Percentiles rank a stretch among this genome's conserved stretches.
Evolutionary conservation across 2,888 invertebrate species (phyloP).

Genomic region (Atethmia centrago): DNA sequence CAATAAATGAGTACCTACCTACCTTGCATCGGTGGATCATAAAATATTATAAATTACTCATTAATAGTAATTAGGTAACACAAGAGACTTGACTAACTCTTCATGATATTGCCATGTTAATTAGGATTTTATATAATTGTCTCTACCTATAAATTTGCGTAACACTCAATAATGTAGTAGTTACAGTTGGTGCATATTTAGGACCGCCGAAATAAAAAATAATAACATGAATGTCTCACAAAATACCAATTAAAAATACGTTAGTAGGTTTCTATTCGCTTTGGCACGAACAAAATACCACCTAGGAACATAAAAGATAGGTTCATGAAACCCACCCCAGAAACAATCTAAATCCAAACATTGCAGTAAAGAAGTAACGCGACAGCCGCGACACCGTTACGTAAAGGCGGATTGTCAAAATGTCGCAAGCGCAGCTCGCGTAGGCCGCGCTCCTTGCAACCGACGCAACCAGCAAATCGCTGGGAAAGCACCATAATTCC

Average conservation of each 20-base stretch:
- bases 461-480: conserved; percentile 77
- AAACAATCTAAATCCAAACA: conserved; percentile 40
- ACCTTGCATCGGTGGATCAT: conserved; percentile 38
- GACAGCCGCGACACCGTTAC: conserved; percentile 72
- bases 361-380: conserved; percentile 56
- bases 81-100: conserved; percentile 30
- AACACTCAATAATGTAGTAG: conserved; percentile 3
- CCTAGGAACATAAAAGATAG: background rate
- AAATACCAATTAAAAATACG: background rate
- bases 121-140: conserved; percentile 33
- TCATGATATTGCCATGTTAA: conserved; percentile 40
- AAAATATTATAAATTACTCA: conserved; percentile 47
- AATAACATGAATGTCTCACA: background rate
- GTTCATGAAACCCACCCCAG: conserved; percentile 21
- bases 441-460: conserved; percentile 73
- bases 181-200: background rate
- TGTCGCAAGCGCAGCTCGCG: conserved; percentile 86
- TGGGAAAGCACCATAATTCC: conserved; percentile 77
- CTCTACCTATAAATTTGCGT: background rate
- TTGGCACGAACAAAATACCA: background rate
- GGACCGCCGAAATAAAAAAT: background rate
- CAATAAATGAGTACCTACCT: conserved; percentile 36
- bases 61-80: conserved; percentile 25
- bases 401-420: conserved; percentile 84
- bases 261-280: background rate